Percentiles rank a stretch among this genome's conserved stretches.
phyloP scores from a whole-genome alignment of 2,888 invertebrate genomes.

The Suillia variegata region DNA sequence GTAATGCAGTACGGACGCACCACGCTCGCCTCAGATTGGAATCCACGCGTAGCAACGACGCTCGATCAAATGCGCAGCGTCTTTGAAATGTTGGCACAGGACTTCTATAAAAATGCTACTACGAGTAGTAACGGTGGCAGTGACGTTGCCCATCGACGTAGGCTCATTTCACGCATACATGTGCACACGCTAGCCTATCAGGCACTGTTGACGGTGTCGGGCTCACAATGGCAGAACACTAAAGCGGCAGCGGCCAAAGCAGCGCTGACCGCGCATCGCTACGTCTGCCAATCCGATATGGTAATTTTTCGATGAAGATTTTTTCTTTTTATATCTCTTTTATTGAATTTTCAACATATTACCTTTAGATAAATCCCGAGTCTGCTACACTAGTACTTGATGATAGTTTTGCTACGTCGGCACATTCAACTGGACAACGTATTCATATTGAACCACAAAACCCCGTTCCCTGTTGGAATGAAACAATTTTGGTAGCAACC shows the following conservation, averaged over 20 bases:
- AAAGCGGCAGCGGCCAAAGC: constrained; percentile 83
- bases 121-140: too few relatives aligned
- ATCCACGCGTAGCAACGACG: constrained; percentile 78
- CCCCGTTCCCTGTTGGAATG: constrained; percentile 84
- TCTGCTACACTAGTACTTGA: constrained; percentile 71
- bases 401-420: constrained; percentile 80
- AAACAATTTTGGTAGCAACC: constrained; percentile 65
- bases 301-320: constrained; percentile 40
- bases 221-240: constrained; percentile 76
- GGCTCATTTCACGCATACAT: constrained; percentile 75
- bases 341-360: not conserved
- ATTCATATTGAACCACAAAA: constrained; percentile 71
- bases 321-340: not conserved
- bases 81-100: constrained; percentile 58
- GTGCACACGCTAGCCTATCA: constrained; percentile 89
- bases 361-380: constrained; percentile 59
- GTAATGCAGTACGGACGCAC: constrained; percentile 73
- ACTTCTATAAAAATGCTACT: constrained; percentile 45
- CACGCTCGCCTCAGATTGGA: constrained; percentile 76
- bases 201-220: constrained; percentile 74
- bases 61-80: constrained; percentile 81
- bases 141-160: constrained; percentile 45
- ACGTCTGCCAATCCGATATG: constrained; percentile 75
- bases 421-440: constrained; percentile 63
- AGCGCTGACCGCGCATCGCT: constrained; percentile 79